A percentile compares a stretch with the other conserved stretches of the same genome.
Evolutionary conservation across 2,888 invertebrate genomes (phyloP).

Genomic region (Luffia ferchaultella): DNA sequence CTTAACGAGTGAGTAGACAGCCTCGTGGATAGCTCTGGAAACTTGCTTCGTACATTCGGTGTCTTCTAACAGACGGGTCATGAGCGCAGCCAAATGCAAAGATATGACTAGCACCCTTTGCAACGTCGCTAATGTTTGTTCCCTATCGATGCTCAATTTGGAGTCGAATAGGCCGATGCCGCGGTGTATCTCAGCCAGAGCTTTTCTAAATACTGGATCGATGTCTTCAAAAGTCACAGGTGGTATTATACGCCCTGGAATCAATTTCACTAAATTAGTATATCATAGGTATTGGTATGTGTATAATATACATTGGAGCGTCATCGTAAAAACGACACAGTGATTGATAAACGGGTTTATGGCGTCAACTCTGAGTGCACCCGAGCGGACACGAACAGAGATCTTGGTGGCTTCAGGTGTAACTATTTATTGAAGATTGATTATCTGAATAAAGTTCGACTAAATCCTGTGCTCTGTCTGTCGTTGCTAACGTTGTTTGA

Average conservation of each 20-base stretch:
- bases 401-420: too few species aligned
- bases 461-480: too few species aligned
- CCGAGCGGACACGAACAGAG: too few species aligned
- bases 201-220: constrained; percentile 82
- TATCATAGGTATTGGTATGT: too few species aligned
- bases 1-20: constrained; percentile 80
- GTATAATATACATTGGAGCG: too few species aligned
- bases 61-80: constrained; percentile 72
- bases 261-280: background rate
- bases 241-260: constrained; percentile 73
- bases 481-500: too few species aligned
- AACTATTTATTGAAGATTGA: too few species aligned
- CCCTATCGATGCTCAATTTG: constrained; percentile 71
- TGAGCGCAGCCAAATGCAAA: constrained; percentile 81
- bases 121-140: constrained; percentile 73
- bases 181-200: constrained; percentile 77
- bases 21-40: constrained; percentile 70
- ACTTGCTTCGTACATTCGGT: constrained; percentile 57
- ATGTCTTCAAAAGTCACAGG: constrained; percentile 85
- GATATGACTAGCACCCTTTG: constrained; percentile 88
- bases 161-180: constrained; percentile 69
- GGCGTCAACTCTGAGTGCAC: too few species aligned
- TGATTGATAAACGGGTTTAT: too few species aligned
- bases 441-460: too few species aligned
- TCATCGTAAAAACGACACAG: too few species aligned